Evolutionary conservation across 1,140 invertebrate species (phyloP), one percentile per base, ranked within the genome.

Genomic region (Listronotus oregonensis): DNA sequence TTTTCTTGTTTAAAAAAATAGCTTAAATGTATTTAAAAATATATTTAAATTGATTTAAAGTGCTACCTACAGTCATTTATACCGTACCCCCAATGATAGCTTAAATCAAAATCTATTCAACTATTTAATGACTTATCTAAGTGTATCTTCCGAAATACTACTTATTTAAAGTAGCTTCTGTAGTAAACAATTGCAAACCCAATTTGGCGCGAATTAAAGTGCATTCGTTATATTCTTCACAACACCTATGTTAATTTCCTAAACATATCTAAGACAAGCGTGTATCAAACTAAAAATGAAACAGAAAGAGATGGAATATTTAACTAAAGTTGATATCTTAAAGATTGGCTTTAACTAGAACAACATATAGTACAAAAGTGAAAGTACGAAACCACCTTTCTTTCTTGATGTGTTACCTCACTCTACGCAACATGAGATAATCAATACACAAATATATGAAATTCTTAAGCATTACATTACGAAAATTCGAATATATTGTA

Each of bases 371-470:
- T 18, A 34, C n/a, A 14, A 51, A 51, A 51, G 49, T 51, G 49
- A 51, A 51, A 51, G 49, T 27, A 18, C 8, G 18, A 34, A 27
- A 9, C n/a, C 49, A n/a, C 49, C 49, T 51, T 51, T 51, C 49
- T 27, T n/a, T 51, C 14, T 32, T 12, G 7, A n/a, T n/a, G n/a
- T 46, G 18, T 21, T 46, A 15, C 14, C 12, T 46, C 43, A 15
- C 18, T 2, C 7, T 46, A 46, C 14, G 14, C 14, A 46, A 46
- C 43, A n/a, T 21, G 10, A 31, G 49, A 11, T 51, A 51, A 51
- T 51, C 49, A 27, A 31, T 27, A 34, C 8, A 51, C 27, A 51
- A 51, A 14, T 51, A 51, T 31, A 51, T 31, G 49, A 27, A 51
- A 51, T 51, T 32, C 49, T 14, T 31, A 14, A 51, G 12, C 14